Percentiles rank a stretch among this genome's conserved stretches.
Conservation (phyloP, 2,113 vertebrate species). For the Rhineura floridana region DNA sequence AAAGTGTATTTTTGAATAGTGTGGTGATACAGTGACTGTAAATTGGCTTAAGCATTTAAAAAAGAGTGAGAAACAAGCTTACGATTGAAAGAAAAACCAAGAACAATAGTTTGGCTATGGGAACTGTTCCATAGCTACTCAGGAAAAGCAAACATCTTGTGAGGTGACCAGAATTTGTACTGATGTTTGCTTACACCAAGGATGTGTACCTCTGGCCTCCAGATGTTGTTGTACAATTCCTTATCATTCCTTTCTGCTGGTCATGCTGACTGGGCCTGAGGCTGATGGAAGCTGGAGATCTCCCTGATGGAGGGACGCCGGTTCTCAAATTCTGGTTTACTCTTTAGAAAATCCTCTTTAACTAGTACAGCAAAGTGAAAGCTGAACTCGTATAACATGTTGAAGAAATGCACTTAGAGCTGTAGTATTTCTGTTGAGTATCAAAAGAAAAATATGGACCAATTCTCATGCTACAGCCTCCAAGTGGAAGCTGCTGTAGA, state of each 20-base stretch:
- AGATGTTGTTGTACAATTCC: too few relatives aligned
- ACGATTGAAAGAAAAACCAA: not conserved
- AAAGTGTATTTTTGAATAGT: not conserved
- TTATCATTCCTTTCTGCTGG: too few relatives aligned
- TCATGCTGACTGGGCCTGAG: too few relatives aligned
- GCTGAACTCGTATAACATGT: not conserved
- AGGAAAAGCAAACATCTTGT: not conserved
- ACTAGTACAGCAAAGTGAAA: not conserved
- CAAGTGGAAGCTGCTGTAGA: not conserved
- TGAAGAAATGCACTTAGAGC: not conserved
- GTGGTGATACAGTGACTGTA: not conserved
- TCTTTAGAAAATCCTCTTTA: not conserved
- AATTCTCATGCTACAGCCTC: not conserved
- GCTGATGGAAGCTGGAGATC: too few relatives aligned
- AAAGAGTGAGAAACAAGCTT: not conserved
- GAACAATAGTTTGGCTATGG: not conserved
- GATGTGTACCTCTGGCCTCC: too few relatives aligned
- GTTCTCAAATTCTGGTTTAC: too few relatives aligned
- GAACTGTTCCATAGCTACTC: not conserved
- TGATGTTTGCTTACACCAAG: not conserved
- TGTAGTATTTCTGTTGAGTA: not conserved
- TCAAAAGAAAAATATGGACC: not conserved
- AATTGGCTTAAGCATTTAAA: not conserved
- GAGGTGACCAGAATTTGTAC: not conserved
- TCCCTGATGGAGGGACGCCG: too few relatives aligned